Evolutionary conservation across 2,888 invertebrate species (phyloP), one percentile per base, ranked within the genome.

Genomic region (Halictus quadricinctus): DNA sequence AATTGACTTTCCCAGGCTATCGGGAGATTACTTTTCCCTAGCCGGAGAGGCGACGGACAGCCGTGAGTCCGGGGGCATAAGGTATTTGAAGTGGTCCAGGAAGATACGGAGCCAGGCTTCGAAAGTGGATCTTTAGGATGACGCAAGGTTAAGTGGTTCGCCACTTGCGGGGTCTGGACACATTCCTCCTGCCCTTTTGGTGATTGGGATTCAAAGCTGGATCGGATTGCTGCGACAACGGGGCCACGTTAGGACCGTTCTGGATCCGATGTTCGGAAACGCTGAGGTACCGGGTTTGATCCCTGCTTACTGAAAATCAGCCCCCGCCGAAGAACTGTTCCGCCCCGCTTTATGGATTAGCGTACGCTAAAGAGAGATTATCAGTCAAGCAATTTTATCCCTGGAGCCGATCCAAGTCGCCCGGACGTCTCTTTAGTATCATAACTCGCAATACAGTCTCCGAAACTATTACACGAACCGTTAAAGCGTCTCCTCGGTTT

Each of bases 61-160:
- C 21, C 41, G 41, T 41, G 69, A 18, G 58, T 58, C n/a, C 21
- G n/a, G 12, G n/a, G 43, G n/a, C n/a, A 43, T 18, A 70, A 43
- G 36, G 58, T 58, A 76, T 64, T 64, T 76, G 46, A 48, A 76
- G 76, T 43, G 76, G 46, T 6, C n/a, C 43, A 6, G 12, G 43
- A 70, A 70, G 70, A 70, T 70, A 70, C 70, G 43, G 8, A 21
- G 29, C 25, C 58, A 58, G 6, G 25, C 7, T 76, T 80, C 25
- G 70, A 70, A 43, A 70, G 70, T 43, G 43, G 70, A 70, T 76
- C 66, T 70, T 70, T n/a, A 43, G 43, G n/a, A 70, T 70, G 43
- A 70, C n/a, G 70, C 70, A 41, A n/a, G 70, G 43, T 70, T 70
- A 70, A 70, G 70, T 70, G 70, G 70, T 70, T n/a, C 70, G n/a